A percentile compares a stretch with the other conserved stretches of the same genome.
phyloP scores from a whole-genome alignment of 2,113 vertebrate species.

The Heterotis niloticus region DNA sequence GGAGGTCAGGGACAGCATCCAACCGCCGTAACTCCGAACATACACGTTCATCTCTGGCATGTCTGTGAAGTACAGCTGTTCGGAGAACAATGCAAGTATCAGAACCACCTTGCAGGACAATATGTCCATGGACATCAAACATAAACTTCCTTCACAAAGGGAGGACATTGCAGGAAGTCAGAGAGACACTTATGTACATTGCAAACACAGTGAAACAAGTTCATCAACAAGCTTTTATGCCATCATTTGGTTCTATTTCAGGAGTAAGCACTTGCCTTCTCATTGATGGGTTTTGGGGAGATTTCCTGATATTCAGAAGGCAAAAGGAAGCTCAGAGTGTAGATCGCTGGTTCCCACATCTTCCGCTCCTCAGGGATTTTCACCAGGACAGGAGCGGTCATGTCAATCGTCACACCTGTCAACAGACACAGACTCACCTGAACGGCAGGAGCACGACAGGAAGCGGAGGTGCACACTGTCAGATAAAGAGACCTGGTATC shows the following conservation, averaged over 20 bases:
- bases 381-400: conserved; percentile 68
- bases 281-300: conserved; percentile 59
- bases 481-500: background rate
- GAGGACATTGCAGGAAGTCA: background rate
- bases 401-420: conserved; percentile 65
- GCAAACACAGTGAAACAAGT: background rate
- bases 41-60: conserved; percentile 69
- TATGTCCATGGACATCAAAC: background rate
- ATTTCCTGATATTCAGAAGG: conserved; percentile 60
- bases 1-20: conserved; percentile 70
- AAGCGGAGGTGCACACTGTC: background rate
- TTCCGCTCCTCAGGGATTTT: conserved; percentile 63
- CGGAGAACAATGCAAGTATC: background rate
- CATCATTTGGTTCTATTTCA: too few relatives aligned
- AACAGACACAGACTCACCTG: background rate
- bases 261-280: conserved; percentile 54
- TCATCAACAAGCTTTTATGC: too few relatives aligned
- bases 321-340: conserved; percentile 66
- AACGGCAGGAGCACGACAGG: background rate
- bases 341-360: conserved; percentile 66
- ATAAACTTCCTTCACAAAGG: background rate
- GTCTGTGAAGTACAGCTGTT: conserved; percentile 66
- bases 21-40: conserved; percentile 67
- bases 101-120: background rate
- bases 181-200: background rate